phyloP scores from a whole-genome alignment of 2,113 vertebrate species.

The Scopus umbretta region DNA sequence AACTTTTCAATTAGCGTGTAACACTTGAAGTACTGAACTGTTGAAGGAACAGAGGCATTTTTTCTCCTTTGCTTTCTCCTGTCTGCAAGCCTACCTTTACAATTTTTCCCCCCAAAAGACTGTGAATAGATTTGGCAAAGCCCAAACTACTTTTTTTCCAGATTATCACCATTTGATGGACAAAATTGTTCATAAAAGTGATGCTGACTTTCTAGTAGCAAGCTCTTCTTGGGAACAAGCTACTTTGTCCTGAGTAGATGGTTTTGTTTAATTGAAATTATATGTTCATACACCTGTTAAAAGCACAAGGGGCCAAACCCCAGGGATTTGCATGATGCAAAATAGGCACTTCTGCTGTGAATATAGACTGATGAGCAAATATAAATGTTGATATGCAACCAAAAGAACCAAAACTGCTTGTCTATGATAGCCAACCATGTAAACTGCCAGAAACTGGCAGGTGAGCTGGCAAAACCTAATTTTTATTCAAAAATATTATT shows the following conservation, averaged over 20 bases:
- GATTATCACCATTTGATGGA: background rate
- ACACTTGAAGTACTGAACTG: background rate
- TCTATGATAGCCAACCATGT: background rate
- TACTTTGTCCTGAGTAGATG: background rate
- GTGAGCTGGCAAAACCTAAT: background rate
- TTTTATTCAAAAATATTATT: background rate
- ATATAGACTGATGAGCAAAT: background rate
- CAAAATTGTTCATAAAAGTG: background rate
- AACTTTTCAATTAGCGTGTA: background rate
- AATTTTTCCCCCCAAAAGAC: background rate
- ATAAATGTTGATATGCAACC: background rate
- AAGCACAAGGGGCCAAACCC: background rate
- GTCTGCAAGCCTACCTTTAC: background rate
- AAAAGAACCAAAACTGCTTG: background rate
- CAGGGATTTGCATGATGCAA: background rate
- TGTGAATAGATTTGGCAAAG: background rate
- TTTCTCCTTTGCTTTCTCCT: background rate
- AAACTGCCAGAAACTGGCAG: background rate
- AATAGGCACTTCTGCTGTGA: background rate
- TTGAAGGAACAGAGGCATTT: background rate
- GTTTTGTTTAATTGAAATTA: background rate
- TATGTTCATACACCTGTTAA: background rate
- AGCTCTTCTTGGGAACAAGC: background rate
- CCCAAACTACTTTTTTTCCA: background rate
- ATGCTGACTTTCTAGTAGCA: background rate